phyloP scores from a whole-genome alignment of 2,113 vertebrate genomes.

The Platanista minor region DNA sequence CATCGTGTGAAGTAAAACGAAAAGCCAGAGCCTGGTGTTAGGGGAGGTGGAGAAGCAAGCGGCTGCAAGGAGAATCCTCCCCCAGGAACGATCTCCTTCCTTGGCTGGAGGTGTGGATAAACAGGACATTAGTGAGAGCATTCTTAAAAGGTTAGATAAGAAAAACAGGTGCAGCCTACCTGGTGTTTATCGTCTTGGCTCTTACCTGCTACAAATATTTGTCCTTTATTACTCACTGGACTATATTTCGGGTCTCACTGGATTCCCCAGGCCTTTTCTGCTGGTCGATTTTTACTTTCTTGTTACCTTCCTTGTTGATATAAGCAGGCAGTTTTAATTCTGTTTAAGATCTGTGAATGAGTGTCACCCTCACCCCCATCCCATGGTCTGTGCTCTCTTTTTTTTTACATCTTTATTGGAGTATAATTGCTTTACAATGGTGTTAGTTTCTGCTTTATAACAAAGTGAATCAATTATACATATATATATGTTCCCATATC shows the following conservation, averaged over 20 bases:
- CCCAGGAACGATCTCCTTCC: not conserved
- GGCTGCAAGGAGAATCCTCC: conserved; percentile 17
- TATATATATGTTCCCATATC: too few relatives aligned
- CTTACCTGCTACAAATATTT: conserved; percentile 63
- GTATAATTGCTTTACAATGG: too few relatives aligned
- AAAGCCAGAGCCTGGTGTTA: not conserved
- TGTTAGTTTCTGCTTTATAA: too few relatives aligned
- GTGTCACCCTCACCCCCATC: not conserved
- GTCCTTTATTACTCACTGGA: conserved; percentile 40
- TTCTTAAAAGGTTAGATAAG: conserved; percentile 73
- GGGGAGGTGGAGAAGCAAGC: fast-evolving
- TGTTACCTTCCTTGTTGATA: not conserved
- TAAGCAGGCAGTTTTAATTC: not conserved
- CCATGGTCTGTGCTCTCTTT: not conserved
- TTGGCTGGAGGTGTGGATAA: conserved; percentile 63
- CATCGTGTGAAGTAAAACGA: not conserved
- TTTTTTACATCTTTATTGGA: too few relatives aligned
- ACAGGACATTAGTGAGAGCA: conserved; percentile 69
- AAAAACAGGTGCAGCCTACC: conserved; percentile 70
- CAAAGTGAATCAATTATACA: too few relatives aligned
- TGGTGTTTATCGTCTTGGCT: conserved; percentile 70
- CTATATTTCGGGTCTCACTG: conserved; percentile 29
- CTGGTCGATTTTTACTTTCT: not conserved
- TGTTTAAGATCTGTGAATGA: not conserved
- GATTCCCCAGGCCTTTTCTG: not conserved